Evolutionary conservation across 2,888 invertebrate genomes (phyloP).

Genomic region (Biston stratarius): DNA sequence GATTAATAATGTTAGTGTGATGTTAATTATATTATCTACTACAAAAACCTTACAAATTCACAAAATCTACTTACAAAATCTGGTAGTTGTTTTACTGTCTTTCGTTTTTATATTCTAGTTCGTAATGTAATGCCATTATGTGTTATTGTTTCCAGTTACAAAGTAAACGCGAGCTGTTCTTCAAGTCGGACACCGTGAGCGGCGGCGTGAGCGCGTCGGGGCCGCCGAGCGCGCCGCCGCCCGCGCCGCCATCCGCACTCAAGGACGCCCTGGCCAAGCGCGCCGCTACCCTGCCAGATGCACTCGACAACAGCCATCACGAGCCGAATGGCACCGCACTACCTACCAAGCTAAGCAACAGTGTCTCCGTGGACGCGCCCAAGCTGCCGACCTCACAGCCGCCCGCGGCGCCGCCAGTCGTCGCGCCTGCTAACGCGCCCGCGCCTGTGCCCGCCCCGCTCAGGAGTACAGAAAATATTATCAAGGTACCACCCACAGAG

Average conservation of each 20-base stretch:
- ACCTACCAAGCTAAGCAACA: conserved; percentile 73
- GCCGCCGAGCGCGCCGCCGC: conserved; percentile 74
- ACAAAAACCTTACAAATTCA: too few species aligned
- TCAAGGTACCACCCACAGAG: conserved; percentile 67
- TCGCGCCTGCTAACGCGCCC: conserved; percentile 57
- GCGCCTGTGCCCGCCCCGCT: conserved; percentile 61
- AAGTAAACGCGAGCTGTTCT: conserved; percentile 95
- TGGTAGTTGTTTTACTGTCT: too few species aligned
- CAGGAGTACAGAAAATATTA: conserved; percentile 80
- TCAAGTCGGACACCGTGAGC: conserved; percentile 89
- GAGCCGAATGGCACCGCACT: conserved; percentile 77
- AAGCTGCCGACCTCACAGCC: conserved; percentile 76
- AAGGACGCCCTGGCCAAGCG: conserved; percentile 82
- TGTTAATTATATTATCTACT: too few species aligned
- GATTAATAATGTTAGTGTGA: too few species aligned
- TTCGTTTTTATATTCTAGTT: neutral
- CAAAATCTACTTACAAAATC: too few species aligned
- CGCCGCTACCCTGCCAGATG: conserved; percentile 76
- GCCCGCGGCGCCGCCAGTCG: conserved; percentile 82
- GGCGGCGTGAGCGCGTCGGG: conserved; percentile 72
- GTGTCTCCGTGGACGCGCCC: conserved; percentile 72
- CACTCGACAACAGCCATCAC: conserved; percentile 80
- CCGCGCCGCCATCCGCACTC: conserved; percentile 82
- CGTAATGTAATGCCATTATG: neutral
- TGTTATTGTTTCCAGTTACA: conserved; percentile 88